phyloP scores from a whole-genome alignment of 2,888 invertebrate species.

The Lacanobia wlatinum region DNA sequence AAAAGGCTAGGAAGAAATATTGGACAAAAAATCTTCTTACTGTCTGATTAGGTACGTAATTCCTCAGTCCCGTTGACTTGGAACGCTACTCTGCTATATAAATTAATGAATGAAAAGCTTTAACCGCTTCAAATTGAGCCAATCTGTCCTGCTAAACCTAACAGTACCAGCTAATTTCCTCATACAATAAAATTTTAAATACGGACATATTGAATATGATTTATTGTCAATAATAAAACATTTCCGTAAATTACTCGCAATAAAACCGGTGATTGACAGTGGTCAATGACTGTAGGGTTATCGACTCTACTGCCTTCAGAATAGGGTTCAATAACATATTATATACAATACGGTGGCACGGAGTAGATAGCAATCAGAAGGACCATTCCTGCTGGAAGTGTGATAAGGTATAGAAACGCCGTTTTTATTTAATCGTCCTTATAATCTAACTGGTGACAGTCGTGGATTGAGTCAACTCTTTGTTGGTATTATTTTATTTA shows the following conservation, averaged over 20 bases:
- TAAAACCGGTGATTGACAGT: conserved; percentile 49
- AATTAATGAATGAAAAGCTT: neutral
- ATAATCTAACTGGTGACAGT: conserved; percentile 18
- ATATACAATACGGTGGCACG: conserved; percentile 24
- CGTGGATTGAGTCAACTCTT: conserved; percentile 11
- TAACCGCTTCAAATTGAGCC: neutral
- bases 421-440: conserved; percentile 33
- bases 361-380: conserved; percentile 48
- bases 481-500: neutral
- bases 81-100: neutral
- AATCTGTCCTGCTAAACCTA: neutral
- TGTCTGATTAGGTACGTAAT: too few relatives aligned
- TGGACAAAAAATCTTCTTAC: too few relatives aligned
- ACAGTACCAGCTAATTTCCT: conserved; percentile 29
- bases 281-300: conserved; percentile 56
- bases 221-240: conserved; percentile 39
- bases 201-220: conserved; percentile 35
- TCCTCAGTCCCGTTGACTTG: neutral
- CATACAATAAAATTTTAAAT: conserved; percentile 30
- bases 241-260: conserved; percentile 43
- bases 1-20: neutral
- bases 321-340: conserved; percentile 66
- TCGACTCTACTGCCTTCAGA: conserved; percentile 62
- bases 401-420: conserved; percentile 35
- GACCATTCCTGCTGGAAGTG: conserved; percentile 1